Base-by-base conservation (phyloP, 2,797 vertebrate genomes). In the Apogon talboti region DNA sequence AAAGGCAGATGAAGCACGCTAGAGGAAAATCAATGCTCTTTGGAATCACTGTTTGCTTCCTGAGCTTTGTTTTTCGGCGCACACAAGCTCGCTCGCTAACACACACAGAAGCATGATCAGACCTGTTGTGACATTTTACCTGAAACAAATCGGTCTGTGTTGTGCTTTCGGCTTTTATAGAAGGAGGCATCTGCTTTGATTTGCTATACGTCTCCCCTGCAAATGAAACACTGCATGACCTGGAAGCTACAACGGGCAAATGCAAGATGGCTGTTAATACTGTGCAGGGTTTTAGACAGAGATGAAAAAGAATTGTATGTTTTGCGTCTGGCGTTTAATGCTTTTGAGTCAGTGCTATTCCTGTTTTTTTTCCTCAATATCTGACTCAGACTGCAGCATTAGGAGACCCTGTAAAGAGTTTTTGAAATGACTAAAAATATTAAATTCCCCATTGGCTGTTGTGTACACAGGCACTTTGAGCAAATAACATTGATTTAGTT, bases 1-100 rank as follows among this genome's bases (percentile, higher is more conserved):
- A 84, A 67, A 87, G 82, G 70, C 66, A 71, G 67, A 70, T 56
- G 75, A 71, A 67, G 80, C 71, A 66, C 74, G 78, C 81, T 55
- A 77, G 67, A 87, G 84, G 75, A 74, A 84, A 92, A 94, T 93
- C 91, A 87, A 92, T 92, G 66, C 58, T 68, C 74, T 81, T 56
- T 86, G 78, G 84, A 87, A 87, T 83, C 65, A 74, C 52, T 71
- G 74, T 75, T 72, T 50, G 53, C 78, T 76, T 81, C 71, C 56
- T 74, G 74, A n/a, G 61, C 82, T 85, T 86, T 85, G 78, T 89
- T 82, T 24, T 89, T 58, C 72, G 52, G 54, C 3, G 11, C 68
- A 49, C 75, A 66, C 67, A 50, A 19, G 3, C 58, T 38, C 60
- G 18, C 41, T 54, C 51, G 50, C 43, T 16, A 56, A 49, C 45